phyloP scores from a whole-genome alignment of 2,797 vertebrate species.

The Clarias platycephalus region DNA sequence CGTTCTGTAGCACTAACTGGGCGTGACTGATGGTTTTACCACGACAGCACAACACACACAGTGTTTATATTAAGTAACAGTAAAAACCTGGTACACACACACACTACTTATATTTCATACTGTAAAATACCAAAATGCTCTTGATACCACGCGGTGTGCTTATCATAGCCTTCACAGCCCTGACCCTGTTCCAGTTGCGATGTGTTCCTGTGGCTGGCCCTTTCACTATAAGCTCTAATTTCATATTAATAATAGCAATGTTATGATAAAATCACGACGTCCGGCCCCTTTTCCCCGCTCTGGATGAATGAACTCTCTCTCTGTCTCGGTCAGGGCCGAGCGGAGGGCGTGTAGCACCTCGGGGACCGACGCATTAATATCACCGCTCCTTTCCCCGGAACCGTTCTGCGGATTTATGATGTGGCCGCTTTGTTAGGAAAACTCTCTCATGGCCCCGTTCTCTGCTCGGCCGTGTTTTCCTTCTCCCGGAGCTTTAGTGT shows the following conservation, averaged over 20 bases:
- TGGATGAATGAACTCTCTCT: slow-evolving; percentile 46
- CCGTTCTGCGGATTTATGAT: slow-evolving; percentile 56
- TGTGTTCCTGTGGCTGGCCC: neutral
- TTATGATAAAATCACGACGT: slow-evolving; percentile 47
- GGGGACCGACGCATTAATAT: slow-evolving; percentile 51
- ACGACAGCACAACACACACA: neutral
- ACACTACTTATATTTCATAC: neutral
- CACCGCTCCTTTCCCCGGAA: slow-evolving; percentile 48
- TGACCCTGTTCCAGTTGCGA: neutral
- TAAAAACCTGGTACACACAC: neutral
- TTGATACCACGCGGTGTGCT: neutral
- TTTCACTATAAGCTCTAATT: neutral
- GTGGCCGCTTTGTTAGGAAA: slow-evolving; percentile 60
- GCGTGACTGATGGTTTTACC: neutral
- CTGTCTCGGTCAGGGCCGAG: slow-evolving; percentile 47
- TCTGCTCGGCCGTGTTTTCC: slow-evolving; percentile 56
- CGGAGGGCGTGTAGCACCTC: slow-evolving; percentile 51
- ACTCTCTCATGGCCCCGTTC: slow-evolving; percentile 58
- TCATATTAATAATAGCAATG: neutral
- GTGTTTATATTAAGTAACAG: neutral
- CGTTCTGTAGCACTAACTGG: neutral
- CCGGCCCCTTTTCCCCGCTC: slow-evolving; percentile 29
- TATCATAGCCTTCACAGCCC: too few species aligned
- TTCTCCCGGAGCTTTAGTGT: slow-evolving; percentile 64
- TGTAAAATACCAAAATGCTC: neutral